Evolutionary conservation across 2,113 vertebrate species (phyloP), one percentile per base, ranked within the genome.

Genomic region (Craseonycteris thonglongyai): DNA sequence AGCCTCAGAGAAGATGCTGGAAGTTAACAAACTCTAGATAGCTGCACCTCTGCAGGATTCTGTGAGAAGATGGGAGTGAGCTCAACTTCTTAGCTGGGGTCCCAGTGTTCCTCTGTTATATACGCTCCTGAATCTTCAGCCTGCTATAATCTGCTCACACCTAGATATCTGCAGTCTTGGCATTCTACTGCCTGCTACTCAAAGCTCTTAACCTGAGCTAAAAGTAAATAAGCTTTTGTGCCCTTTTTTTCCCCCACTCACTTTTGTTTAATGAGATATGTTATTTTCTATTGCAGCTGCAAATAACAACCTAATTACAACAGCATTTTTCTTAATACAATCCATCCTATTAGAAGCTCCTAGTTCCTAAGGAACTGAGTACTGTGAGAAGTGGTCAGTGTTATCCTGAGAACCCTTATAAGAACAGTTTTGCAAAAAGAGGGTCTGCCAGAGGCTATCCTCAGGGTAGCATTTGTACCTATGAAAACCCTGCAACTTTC

Each of bases 271-370:
- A 87, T 76, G 42, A 89, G 22, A 47, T 58, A 83, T 38, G 33
- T 66, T 88, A 79, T 49, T 89, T 61, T 95, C 80, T 69, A 65
- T 33, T 35, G 35, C 18, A 15, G 81, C 33, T 96, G 19, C 38
- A 72, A 93, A 42, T 45, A 84, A 76, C 69, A 87, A 68, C 10
- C 45, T 35, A 47, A 58, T 72, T 84, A 84, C 85, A 85, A 75
- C 21, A 86, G 40, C 42, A 49, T 92, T 84, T 84, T 84, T 69
- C 30, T 94, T 88, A 71, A 90, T 88, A 24, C 79, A 93, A 87
- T 51, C 54, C 16, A 74, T 86, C 38, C 19, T 81, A 47, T 92
- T 54, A 58, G 35, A 95, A 91, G 65, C 81, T 42, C 19, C 65
- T 61, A 66, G 12, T 71, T 86, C 45, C 91, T 40, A 58, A 72